Percentiles rank a stretch among this genome's conserved stretches.
Conservation (phyloP, 2,888 invertebrate genomes). For the Drosophila trichaetosa region DNA sequence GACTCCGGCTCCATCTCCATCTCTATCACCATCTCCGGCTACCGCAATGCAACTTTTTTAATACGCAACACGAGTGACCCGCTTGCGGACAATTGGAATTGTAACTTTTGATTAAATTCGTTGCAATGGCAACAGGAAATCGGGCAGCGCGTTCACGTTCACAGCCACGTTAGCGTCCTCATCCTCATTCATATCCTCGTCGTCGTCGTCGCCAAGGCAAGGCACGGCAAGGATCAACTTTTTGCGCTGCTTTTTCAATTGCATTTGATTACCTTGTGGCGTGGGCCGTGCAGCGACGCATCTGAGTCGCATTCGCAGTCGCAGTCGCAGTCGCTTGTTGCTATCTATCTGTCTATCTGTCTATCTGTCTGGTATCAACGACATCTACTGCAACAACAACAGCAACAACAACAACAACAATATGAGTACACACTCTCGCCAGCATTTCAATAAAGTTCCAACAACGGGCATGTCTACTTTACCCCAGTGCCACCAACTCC, state of each 20-base stretch:
- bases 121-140: conserved; percentile 71
- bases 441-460: conserved; percentile 61
- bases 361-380: conserved; percentile 11
- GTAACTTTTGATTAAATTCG: conserved; percentile 83
- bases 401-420: conserved; percentile 13
- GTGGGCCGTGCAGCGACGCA: conserved; percentile 45
- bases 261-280: conserved; percentile 80
- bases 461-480: conserved; percentile 17
- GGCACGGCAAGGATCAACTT: conserved; percentile 70
- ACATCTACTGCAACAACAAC: conserved; percentile 17
- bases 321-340: conserved; percentile 45
- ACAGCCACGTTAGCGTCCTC: neutral
- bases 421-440: conserved; percentile 28
- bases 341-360: conserved; percentile 11
- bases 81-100: conserved; percentile 81
- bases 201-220: conserved; percentile 1
- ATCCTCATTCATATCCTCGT: neutral
- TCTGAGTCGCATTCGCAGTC: conserved; percentile 12
- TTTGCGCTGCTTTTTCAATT: conserved; percentile 74
- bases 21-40: conserved; percentile 12
- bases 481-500: neutral
- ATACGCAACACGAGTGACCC: conserved; percentile 81
- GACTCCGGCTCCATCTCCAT: conserved; percentile 1
- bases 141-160: conserved; percentile 28
- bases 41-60: conserved; percentile 72